Base-by-base conservation (phyloP, 2,797 vertebrate species). In the Morus bassanus region DNA sequence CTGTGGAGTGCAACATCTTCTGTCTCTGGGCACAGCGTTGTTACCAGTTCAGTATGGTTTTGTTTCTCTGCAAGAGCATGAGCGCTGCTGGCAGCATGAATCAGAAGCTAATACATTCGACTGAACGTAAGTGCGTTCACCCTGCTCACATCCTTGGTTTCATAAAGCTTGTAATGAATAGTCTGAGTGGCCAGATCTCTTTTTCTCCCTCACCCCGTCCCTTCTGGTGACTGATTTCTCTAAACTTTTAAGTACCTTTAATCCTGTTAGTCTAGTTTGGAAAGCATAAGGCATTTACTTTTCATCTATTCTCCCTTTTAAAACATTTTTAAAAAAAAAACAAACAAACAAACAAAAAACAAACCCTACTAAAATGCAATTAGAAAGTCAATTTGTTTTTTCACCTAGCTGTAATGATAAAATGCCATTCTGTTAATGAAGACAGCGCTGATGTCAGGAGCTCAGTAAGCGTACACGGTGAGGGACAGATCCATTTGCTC, bases 1-100 rank as follows among this genome's bases (percentile, higher is more conserved):
- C 18, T 28, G 37, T 4, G 1, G 7, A 28, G 1, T 7, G 30
- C 67, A 60, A 41, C 41, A 27, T 17, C 25, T 33, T 18, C 79
- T 64, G 77, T 19, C 67, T 79, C n/a, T 1, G 14, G 15, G 41
- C 70, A 35, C 0, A 0, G 22, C 0, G 3, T 0, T 72, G 21
- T 31, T 25, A 4, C 33, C 2, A 5, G 2, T 15, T 33, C 56
- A n/a, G 37, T 11, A 1, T 51, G 35, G 2, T 9, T 78, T n/a
- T 57, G 13, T 28, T 74, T 50, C 37, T n/a, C 25, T 22, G 0
- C 7, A 10, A 5, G 46, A 56, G 12, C 1, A 0, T 2, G 19
- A 48, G 41, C 17, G 19, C n/a, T 25, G 37, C 56, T 73, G 89
- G 15, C 19, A 24, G 24, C 2, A 9, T 11, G 28, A n/a, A 56